phyloP scores from a whole-genome alignment of 2,888 invertebrate genomes.

The Epistrophella euchroma region DNA sequence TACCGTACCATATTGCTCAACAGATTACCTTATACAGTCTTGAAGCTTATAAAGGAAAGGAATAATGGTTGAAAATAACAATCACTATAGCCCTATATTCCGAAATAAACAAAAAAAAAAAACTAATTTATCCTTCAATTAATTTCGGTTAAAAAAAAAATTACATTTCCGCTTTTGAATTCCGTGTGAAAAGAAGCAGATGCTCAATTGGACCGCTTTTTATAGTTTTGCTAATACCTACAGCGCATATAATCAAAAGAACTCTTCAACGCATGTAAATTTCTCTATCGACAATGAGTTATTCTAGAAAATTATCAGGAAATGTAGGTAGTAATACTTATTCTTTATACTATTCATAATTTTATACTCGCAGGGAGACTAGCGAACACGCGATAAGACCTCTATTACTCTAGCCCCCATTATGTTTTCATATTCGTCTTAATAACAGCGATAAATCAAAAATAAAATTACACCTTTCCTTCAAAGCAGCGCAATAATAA shows the following conservation, averaged over 20 bases:
- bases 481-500: slow-evolving; percentile 76
- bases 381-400: slow-evolving; percentile 63
- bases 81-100: not conserved
- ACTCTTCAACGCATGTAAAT: slow-evolving; percentile 63
- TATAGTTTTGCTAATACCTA: not conserved
- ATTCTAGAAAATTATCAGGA: slow-evolving; percentile 58
- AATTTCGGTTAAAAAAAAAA: not conserved
- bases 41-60: not conserved
- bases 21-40: too few species aligned
- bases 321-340: slow-evolving; percentile 38
- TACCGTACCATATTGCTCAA: too few species aligned
- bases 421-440: slow-evolving; percentile 78
- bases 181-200: slow-evolving; percentile 26
- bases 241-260: not conserved
- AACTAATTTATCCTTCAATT: not conserved
- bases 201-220: slow-evolving; percentile 9
- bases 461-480: slow-evolving; percentile 83
- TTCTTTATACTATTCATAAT: slow-evolving; percentile 3
- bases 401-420: slow-evolving; percentile 33
- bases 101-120: not conserved
- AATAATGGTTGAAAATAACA: not conserved
- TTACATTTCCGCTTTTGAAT: slow-evolving; percentile 1
- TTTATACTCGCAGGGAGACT: not conserved
- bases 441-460: slow-evolving; percentile 83
- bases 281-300: slow-evolving; percentile 59